A percentile compares a stretch with the other conserved stretches of the same genome.
Evolutionary conservation across 23 tunicate species (phyloP).

Genomic region (Halocynthia roretzi): DNA sequence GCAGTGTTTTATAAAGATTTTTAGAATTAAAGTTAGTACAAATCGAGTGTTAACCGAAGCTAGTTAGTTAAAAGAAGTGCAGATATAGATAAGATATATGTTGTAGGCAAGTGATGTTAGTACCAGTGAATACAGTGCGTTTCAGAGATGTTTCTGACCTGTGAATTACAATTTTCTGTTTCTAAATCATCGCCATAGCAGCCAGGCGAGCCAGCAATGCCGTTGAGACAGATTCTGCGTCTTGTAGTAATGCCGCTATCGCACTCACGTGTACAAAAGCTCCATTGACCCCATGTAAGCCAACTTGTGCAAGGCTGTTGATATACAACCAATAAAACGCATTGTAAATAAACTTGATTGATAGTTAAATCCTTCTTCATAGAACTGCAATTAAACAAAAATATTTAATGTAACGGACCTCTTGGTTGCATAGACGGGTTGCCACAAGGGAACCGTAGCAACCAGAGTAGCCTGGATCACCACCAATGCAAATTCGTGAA

Average conservation of each 20-base stretch:
- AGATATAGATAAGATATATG: too few species aligned
- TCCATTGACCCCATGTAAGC: slow-evolving; percentile 17
- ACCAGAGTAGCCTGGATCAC: slow-evolving; percentile 49
- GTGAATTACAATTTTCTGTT: slow-evolving; percentile 13
- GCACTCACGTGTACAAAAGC: slow-evolving; percentile 14
- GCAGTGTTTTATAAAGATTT: too few species aligned
- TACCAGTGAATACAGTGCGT: too few species aligned
- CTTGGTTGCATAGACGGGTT: slow-evolving; percentile 45
- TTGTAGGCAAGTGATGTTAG: too few species aligned
- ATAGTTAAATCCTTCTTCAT: too few species aligned
- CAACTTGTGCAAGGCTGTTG: slow-evolving; percentile 10
- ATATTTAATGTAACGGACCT: slow-evolving; percentile 26
- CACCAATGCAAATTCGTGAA: slow-evolving; percentile 45
- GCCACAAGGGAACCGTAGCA: slow-evolving; percentile 42
- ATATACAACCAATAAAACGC: too few species aligned
- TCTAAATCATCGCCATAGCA: slow-evolving; percentile 7
- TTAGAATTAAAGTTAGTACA: too few species aligned
- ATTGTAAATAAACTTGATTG: too few species aligned
- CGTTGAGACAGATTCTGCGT: slow-evolving; percentile 6
- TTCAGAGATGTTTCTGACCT: too few species aligned
- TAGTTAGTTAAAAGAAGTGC: too few species aligned
- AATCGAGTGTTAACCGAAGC: too few species aligned
- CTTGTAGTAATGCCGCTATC: slow-evolving; percentile 4
- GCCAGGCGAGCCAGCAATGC: slow-evolving; percentile 14
- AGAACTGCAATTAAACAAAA: background rate